Evolutionary conservation across 2,888 invertebrate species (phyloP).

Genomic region (Cerceris ruficornis): DNA sequence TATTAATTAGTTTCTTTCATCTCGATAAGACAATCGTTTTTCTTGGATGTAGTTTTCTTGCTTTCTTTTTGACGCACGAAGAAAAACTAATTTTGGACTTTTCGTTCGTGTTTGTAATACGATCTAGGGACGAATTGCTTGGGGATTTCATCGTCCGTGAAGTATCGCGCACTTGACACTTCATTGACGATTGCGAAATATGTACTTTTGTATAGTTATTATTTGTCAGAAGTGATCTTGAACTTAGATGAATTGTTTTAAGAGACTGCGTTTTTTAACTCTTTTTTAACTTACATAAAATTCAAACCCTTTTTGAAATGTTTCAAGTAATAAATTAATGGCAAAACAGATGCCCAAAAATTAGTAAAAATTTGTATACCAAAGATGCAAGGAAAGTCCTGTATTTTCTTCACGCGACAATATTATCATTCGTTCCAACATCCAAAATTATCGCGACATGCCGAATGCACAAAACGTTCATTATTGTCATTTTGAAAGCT

Average conservation of each 20-base stretch:
- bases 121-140: background rate
- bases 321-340: background rate
- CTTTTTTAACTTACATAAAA: too few species aligned
- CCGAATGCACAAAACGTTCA: conserved; percentile 71
- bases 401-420: conserved; percentile 5
- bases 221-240: too few species aligned
- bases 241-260: too few species aligned
- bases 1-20: background rate
- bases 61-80: background rate
- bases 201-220: too few species aligned
- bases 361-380: background rate
- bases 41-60: background rate
- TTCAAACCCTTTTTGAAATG: too few species aligned
- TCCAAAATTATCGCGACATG: conserved; percentile 23
- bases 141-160: background rate
- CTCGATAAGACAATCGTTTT: background rate
- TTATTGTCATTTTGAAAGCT: conserved; percentile 80
- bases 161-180: too few species aligned
- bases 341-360: background rate
- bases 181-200: too few species aligned
- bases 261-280: too few species aligned
- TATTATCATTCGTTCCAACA: conserved; percentile 9
- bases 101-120: background rate
- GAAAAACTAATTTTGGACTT: background rate
- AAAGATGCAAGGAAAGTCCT: background rate